A percentile compares a stretch with the other conserved stretches of the same genome.
Evolutionary conservation across 2,888 invertebrate species (phyloP).

Genomic region (Dicycla oo): DNA sequence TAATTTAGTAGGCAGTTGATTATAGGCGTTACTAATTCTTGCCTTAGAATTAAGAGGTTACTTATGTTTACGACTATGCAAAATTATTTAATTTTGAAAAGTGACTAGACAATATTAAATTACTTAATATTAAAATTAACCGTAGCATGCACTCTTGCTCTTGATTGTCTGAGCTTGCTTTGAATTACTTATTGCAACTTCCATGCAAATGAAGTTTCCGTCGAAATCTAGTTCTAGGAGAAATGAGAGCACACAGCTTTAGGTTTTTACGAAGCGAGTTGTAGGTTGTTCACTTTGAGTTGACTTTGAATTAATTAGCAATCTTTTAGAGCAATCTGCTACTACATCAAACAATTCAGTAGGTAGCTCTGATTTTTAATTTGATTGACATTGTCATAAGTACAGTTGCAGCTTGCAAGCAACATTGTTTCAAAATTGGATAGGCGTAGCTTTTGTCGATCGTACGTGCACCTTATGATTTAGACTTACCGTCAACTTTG

Average conservation of each 20-base stretch:
- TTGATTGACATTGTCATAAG: too few species aligned
- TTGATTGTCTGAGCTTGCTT: neutral
- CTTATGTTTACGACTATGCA: neutral
- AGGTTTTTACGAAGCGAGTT: neutral
- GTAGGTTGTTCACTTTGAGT: neutral
- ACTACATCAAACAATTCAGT: too few species aligned
- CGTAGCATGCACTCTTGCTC: neutral
- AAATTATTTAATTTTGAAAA: neutral
- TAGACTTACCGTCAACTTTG: slow-evolving; percentile 92
- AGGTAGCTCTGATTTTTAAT: too few species aligned
- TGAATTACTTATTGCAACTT: slow-evolving; percentile 12
- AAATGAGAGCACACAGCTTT: slow-evolving; percentile 1
- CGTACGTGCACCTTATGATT: too few species aligned
- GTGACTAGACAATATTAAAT: neutral
- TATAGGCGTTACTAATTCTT: slow-evolving; percentile 13
- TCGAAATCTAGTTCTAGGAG: neutral
- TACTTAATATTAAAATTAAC: neutral
- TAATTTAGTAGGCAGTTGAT: slow-evolving; percentile 1
- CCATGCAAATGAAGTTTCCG: neutral
- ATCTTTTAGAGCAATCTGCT: too few species aligned
- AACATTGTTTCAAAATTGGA: too few species aligned
- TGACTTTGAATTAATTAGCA: neutral
- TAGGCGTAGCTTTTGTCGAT: too few species aligned
- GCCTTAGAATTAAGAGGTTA: neutral
- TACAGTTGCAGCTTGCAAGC: too few species aligned